Base-by-base conservation (phyloP, 2,797 vertebrate genomes). In the Paramormyrops hopkinsi region DNA sequence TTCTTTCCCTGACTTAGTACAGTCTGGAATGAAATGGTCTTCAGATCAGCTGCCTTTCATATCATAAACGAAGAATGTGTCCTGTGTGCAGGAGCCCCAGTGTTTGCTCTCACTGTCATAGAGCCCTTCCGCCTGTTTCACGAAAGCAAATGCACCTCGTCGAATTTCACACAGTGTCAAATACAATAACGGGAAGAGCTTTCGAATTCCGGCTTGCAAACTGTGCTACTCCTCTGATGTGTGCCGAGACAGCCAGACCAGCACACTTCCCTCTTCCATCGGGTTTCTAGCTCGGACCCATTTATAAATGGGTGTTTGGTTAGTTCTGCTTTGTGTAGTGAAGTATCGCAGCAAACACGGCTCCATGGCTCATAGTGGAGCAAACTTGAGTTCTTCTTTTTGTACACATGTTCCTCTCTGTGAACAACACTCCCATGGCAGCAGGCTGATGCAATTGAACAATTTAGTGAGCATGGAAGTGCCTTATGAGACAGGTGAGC, bases 311-410 rank as follows among this genome's bases (percentile, higher is more conserved):
- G 73, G 17, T 19, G 19, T 9, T 82, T 5, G 17, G 41, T 46
- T 44, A 82, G 76, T 82, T 82, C 76, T 82, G 41, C 76, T n/a
- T 82, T 82, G 41, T 44, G 29, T 46, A 9, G 41, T 79, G 41
- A 79, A 41, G 41, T 79, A 79, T 19, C 41, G 8, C 19, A 9
- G 41, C 44, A 46, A 46, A 82, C 37, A 11, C 1, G 7, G 41
- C 19, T 82, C 19, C 41, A 1, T 82, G 73, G 73, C 37, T 79
- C 17, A 79, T n/a, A n/a, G 37, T 79, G 76, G 19, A 82, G 76
- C 76, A 11, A 44, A 82, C 76, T 22, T 82, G 46, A 82, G 19
- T 82, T 82, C 76, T 82, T 46, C 76, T 82, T 82, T 82, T 82
- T 11, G 41, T 46, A 46, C 37, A n/a, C 37, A 9, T 79, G 76